Base-by-base conservation (phyloP, 2,888 invertebrate species). In the Argyra leucocephala region DNA sequence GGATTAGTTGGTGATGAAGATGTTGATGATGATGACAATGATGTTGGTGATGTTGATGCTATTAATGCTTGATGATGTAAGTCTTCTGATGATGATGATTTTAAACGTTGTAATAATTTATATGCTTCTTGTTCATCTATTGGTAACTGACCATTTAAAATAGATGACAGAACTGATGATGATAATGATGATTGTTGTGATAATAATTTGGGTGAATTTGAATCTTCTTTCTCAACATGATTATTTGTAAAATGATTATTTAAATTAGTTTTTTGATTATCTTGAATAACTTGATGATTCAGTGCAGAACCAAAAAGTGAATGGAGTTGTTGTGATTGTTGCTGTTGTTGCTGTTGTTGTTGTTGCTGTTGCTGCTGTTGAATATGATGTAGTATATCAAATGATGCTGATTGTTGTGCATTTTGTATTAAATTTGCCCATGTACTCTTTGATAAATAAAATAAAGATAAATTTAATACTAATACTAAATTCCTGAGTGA, bases 61-160 rank as follows among this genome's bases (percentile, higher is more conserved):
- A 12, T 22, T 9, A 22, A 58, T 22, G 21, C 4, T 22, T 21
- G 12, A 9, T 58, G 58, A 12, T 58, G 58, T 2, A 58, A 22
- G 15, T 48, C 48, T 48, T 48, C 48, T 18, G 15, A 48, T 48
- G 48, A 48, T 48, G 48, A 48, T 48, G 48, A 48, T 48, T 48
- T 48, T 48, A 48, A 48, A 48, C 18, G 48, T 18, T 48, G 48
- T 48, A 48, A 48, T 48, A 48, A 48, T 48, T 48, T 48, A 48
- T 18, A 18, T 12, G 48, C 18, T 5, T 48, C 48, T 48, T 48
- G 48, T 48, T 48, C 48, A 18, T 48, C 48, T 18, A 48, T 12
- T 48, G 48, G 48, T 18, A 48, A 48, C 15, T 48, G 48, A 9
- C 48, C 48, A n/a, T 48, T 48, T 2, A 48, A 1, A 18, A 48